Evolutionary conservation across 2,113 vertebrate genomes (phyloP), one percentile per base, ranked within the genome.

Genomic region (Gopherus flavomarginatus): DNA sequence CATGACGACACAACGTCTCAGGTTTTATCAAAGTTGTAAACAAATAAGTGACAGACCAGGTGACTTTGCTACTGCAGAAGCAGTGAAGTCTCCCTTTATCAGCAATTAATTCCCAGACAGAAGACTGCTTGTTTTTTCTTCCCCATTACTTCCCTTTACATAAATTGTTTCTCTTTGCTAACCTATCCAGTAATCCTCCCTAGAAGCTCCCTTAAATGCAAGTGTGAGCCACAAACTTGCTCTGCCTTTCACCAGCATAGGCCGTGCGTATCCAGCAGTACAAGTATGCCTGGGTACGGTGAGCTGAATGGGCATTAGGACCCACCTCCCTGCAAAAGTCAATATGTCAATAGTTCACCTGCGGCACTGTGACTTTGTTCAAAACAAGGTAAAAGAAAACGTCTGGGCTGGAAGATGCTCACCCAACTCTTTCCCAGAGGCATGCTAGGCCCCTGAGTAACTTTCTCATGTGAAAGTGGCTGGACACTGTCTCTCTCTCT

Each of bases 121-220:
- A 47, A 52, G 1, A 0, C 29, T 81, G 87, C 6, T 91, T 91
- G 8, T 89, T 94, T 95, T 95, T 83, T 83, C 42, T 96, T 86
- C 93, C 91, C 86, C 72, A 77, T 91, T 56, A 91, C n/a, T 83
- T 95, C 91, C 92, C 0, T 24, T 52, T 69, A 47, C 75, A 47
- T 27, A 14, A 44, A 78, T 27, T 16, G 0, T 84, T 95, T 44
- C 85, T 92, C 35, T 89, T 75, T 29, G 89, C 4, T 0, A 69
- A 19, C 8, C 62, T 7, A 6, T 47, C 75, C 26, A 44, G 42
- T 27, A 8, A 38, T 35, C 44, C 50, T 88, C 85, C 49, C 83
- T 22, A 2, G 0, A 2, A 62, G 16, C 54, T 12, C 0, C 0
- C 83, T 65, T 80, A 49, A 62, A 53, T 86, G 19, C 0, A 0